Evolutionary conservation across 2,113 vertebrate species (phyloP).

Genomic region (Oreotrochilus melanogaster): DNA sequence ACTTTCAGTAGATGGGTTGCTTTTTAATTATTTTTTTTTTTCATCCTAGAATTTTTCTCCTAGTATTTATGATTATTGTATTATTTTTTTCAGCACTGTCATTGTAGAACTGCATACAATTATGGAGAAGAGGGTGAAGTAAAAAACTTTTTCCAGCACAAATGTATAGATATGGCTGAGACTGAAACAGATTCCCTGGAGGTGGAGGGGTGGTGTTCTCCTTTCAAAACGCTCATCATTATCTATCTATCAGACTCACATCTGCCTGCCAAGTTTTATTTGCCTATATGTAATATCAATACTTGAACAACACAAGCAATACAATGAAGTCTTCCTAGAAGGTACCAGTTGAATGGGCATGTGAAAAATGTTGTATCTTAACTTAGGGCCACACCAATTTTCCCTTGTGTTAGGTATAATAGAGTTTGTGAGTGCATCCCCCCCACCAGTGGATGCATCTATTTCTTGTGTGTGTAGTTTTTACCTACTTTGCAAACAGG

Average conservation of each 20-base stretch:
- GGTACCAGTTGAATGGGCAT: not conserved
- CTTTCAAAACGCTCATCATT: not conserved
- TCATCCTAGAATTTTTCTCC: not conserved
- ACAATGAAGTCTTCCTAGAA: not conserved
- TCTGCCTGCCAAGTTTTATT: not conserved
- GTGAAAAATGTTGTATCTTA: not conserved
- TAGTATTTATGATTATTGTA: not conserved
- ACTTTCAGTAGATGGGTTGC: not conserved
- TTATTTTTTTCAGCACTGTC: not conserved
- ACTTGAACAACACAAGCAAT: not conserved
- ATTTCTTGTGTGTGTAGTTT: not conserved
- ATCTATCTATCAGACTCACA: not conserved
- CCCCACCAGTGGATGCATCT: accelerated
- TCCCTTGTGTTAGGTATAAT: accelerated
- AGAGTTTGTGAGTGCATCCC: not conserved
- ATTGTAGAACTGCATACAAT: not conserved
- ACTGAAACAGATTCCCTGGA: not conserved
- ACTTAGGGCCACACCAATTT: not conserved
- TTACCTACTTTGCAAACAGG: not conserved
- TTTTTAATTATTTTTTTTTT: not conserved
- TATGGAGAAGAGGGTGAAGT: not conserved
- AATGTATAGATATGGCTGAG: not conserved
- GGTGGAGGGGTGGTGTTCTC: not conserved
- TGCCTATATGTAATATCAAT: not conserved
- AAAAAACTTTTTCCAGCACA: not conserved